Percentiles rank a stretch among this genome's conserved stretches.
phyloP scores from a whole-genome alignment of 2,888 invertebrate species.

The Melanargia galathea region DNA sequence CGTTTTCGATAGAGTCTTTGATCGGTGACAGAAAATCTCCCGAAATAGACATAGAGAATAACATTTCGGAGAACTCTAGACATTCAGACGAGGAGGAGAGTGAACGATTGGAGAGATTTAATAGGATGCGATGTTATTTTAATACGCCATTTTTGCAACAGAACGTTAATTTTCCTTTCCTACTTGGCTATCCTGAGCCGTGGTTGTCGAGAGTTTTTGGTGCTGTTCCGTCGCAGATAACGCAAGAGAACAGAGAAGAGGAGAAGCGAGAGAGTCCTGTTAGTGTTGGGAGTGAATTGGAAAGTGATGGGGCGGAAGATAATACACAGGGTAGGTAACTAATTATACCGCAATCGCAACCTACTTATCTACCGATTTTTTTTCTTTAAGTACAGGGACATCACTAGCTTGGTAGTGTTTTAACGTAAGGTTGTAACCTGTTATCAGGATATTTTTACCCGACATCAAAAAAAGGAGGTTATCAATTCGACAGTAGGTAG shows the following conservation, averaged over 20 bases:
- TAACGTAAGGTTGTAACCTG: too few relatives aligned
- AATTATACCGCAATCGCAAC: too few relatives aligned
- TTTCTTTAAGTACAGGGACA: neutral
- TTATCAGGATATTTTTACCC: too few relatives aligned
- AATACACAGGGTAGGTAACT: slow-evolving; percentile 62
- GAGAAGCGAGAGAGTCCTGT: slow-evolving; percentile 75
- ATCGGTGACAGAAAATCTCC: slow-evolving; percentile 79
- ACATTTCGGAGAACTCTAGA: slow-evolving; percentile 67
- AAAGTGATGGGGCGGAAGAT: slow-evolving; percentile 73
- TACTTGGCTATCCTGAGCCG: slow-evolving; percentile 74
- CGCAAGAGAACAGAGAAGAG: slow-evolving; percentile 58
- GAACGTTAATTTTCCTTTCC: slow-evolving; percentile 72
- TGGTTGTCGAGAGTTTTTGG: slow-evolving; percentile 71
- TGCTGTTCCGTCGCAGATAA: slow-evolving; percentile 48
- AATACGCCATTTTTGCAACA: slow-evolving; percentile 72
- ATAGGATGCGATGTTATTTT: slow-evolving; percentile 74
- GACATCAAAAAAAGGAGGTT: too few relatives aligned
- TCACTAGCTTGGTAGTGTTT: neutral
- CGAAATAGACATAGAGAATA: slow-evolving; percentile 75
- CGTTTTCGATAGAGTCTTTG: slow-evolving; percentile 84
- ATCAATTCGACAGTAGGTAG: too few relatives aligned
- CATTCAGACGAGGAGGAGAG: slow-evolving; percentile 71
- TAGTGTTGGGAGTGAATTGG: slow-evolving; percentile 73
- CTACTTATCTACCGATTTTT: neutral
- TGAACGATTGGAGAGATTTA: slow-evolving; percentile 59